Evolutionary conservation across 2,888 invertebrate genomes (phyloP).

Genomic region (Blastobasis adustella): DNA sequence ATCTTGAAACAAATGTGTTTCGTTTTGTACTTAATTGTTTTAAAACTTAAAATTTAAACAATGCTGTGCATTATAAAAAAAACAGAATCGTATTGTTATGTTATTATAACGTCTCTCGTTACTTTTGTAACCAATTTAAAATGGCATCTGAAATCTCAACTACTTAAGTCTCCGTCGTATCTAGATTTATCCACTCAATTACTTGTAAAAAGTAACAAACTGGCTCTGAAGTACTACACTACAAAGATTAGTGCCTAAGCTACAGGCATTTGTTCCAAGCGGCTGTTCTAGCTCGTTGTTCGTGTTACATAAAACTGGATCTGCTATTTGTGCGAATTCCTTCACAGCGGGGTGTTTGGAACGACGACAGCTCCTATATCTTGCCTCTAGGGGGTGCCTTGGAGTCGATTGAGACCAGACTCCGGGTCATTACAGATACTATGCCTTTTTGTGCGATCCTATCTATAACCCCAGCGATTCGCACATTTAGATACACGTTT

Average conservation of each 20-base stretch:
- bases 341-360: slow-evolving; percentile 24
- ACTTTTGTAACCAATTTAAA: too few relatives aligned
- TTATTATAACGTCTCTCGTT: too few relatives aligned
- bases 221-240: not conserved
- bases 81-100: too few relatives aligned
- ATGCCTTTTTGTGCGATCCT: too few relatives aligned
- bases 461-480: too few relatives aligned
- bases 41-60: too few relatives aligned
- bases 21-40: too few relatives aligned
- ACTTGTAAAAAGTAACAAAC: not conserved
- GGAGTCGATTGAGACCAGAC: too few relatives aligned
- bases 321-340: slow-evolving; percentile 23
- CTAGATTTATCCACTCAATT: not conserved
- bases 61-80: too few relatives aligned
- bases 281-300: not conserved
- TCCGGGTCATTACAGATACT: too few relatives aligned
- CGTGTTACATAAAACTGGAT: slow-evolving; percentile 4
- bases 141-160: slow-evolving; percentile 34
- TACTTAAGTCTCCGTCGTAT: not conserved
- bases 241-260: not conserved
- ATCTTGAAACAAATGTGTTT: too few relatives aligned
- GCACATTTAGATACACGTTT: too few relatives aligned
- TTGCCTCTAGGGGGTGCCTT: not conserved
- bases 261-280: not conserved
- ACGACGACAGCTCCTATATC: slow-evolving; percentile 9